Conservation (phyloP, 2,888 invertebrate genomes). For the Philonicus albiceps region DNA sequence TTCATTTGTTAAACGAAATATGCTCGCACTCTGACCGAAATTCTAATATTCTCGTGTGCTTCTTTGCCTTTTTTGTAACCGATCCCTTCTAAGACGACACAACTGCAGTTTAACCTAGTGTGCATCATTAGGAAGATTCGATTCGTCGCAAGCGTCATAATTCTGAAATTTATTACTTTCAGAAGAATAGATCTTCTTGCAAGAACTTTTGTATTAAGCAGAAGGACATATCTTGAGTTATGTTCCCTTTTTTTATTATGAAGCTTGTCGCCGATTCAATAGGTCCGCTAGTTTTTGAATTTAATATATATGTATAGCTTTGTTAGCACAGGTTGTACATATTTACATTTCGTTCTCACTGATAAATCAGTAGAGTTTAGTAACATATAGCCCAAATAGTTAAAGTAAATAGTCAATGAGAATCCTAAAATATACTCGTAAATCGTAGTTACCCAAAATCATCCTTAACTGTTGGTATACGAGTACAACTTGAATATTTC, state of each 20-base stretch:
- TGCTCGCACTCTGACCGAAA: background rate
- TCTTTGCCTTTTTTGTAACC: background rate
- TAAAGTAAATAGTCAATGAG: too few relatives aligned
- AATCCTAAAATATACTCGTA: too few relatives aligned
- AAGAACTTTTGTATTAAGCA: background rate
- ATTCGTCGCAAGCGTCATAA: constrained; percentile 50
- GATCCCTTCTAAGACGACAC: background rate
- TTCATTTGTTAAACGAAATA: background rate
- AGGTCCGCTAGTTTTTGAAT: background rate
- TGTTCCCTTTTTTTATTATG: background rate
- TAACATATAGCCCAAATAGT: too few relatives aligned
- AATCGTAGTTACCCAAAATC: background rate
- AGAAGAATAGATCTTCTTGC: background rate
- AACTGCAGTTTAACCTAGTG: background rate
- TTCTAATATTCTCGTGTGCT: background rate
- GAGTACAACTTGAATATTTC: background rate
- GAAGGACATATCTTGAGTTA: background rate
- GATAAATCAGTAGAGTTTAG: background rate
- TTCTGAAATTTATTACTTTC: constrained; percentile 49
- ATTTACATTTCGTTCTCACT: background rate
- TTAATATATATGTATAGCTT: background rate
- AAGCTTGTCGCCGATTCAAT: background rate
- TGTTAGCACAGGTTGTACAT: background rate
- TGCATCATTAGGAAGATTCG: background rate
- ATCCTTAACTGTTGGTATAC: background rate